These are phyloP conservation scores for Myodes glareolus DNA, from an alignment of 2,113 vertebrate genomes.

Conservation along the genomic window DNA sequence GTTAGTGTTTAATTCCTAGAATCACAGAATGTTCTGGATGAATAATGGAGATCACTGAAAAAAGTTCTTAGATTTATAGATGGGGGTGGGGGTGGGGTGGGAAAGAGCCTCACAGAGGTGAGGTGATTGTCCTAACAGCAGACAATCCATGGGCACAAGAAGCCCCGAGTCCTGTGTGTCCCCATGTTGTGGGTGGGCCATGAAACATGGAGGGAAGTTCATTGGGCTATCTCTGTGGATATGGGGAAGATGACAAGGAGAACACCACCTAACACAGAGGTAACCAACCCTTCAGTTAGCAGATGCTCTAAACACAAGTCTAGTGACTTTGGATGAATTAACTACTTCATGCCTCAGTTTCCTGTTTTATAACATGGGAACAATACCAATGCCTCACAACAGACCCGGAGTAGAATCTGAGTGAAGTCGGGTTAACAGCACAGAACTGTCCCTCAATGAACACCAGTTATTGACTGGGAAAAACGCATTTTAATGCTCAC, in stretches of 20 bases:
- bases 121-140: not conserved
- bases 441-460: not conserved
- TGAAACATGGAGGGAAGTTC: not conserved
- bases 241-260: not conserved
- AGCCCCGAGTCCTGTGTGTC: not conserved
- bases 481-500: not conserved
- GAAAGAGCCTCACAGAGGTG: not conserved
- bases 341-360: not conserved
- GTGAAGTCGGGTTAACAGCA: not conserved
- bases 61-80: not conserved
- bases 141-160: not conserved
- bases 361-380: not conserved
- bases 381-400: not conserved
- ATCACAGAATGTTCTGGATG: conserved; percentile 51
- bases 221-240: not conserved
- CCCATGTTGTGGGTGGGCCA: not conserved
- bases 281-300: not conserved
- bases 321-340: not conserved
- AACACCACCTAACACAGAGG: not conserved
- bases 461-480: not conserved
- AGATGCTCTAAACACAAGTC: not conserved
- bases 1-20: conserved; percentile 56
- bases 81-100: too few relatives aligned
- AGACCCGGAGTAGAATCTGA: not conserved
- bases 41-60: conserved; percentile 20